A percentile compares a stretch with the other conserved stretches of the same genome.
Conservation (phyloP, 2,113 vertebrate species). For the Limanda limanda region DNA sequence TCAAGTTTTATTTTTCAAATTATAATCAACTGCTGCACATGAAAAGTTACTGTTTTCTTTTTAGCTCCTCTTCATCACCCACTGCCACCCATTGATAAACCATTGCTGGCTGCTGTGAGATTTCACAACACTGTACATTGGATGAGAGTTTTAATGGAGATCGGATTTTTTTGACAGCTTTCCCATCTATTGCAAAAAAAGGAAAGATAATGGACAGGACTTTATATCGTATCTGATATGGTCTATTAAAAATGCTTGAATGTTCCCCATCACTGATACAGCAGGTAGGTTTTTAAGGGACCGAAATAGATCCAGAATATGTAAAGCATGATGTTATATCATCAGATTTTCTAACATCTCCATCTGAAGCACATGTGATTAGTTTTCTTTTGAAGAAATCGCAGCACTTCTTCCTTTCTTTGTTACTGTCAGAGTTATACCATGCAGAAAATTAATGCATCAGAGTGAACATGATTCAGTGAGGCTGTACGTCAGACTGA, state of each 20-base stretch:
- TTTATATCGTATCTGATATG: too few relatives aligned
- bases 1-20: too few relatives aligned
- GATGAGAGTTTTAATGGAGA: background rate
- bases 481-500: background rate
- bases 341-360: background rate
- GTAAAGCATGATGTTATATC: background rate
- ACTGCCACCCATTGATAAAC: too few relatives aligned
- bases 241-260: too few relatives aligned
- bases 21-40: too few relatives aligned
- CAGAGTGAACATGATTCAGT: slow-evolving; percentile 18
- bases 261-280: too few relatives aligned
- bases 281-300: too few relatives aligned
- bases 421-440: slow-evolving; percentile 6
- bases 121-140: background rate
- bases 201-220: background rate
- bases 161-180: background rate
- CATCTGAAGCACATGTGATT: too few relatives aligned
- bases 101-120: background rate
- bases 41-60: too few relatives aligned
- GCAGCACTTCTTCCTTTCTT: background rate
- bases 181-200: background rate
- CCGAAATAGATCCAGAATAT: too few relatives aligned
- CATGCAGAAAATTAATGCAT: slow-evolving; percentile 11
- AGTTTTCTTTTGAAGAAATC: background rate
- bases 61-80: too few relatives aligned